Evolutionary conservation across 2,888 invertebrate species (phyloP).

Genomic region (Epirrhoe alternata): DNA sequence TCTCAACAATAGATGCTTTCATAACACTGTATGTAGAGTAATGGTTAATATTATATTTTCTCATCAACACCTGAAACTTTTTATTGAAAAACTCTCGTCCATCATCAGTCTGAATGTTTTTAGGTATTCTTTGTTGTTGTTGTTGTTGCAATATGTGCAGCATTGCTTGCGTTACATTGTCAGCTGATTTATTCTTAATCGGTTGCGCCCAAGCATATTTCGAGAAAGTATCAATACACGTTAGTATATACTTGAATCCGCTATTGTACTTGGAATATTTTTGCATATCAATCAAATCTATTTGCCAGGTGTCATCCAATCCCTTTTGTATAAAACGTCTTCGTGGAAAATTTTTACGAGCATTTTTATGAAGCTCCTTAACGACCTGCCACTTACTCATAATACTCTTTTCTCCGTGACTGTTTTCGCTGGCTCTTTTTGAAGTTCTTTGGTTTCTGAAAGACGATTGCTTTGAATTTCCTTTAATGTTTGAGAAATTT

Average conservation of each 20-base stretch:
- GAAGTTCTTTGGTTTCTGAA: too few species aligned
- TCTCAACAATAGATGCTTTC: constrained; percentile 16
- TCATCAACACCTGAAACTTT: constrained; percentile 11
- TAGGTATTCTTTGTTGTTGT: not conserved
- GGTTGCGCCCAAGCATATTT: constrained; percentile 6
- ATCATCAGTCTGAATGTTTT: constrained; percentile 9
- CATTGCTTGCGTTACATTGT: constrained; percentile 1
- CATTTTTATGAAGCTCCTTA: constrained; percentile 50
- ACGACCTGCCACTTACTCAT: constrained; percentile 7
- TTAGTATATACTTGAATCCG: constrained; percentile 7
- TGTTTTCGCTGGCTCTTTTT: too few species aligned
- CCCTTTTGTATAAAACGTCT: constrained; percentile 55
- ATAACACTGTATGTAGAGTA: constrained; percentile 17
- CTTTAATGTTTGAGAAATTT: too few species aligned
- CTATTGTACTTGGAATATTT: constrained; percentile 16
- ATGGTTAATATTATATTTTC: constrained; percentile 9
- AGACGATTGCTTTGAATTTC: too few species aligned
- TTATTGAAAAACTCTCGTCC: constrained; percentile 10
- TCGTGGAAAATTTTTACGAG: constrained; percentile 57
- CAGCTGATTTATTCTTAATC: constrained; percentile 1
- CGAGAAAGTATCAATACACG: constrained; percentile 7
- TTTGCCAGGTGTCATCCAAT: constrained; percentile 64
- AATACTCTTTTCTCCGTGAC: not conserved
- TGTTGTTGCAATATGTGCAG: too few species aligned
- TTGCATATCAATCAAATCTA: constrained; percentile 55